A percentile compares a stretch with the other conserved stretches of the same genome.
phyloP scores from a whole-genome alignment of 2,888 invertebrate genomes.

The Cheilosia grossa region DNA sequence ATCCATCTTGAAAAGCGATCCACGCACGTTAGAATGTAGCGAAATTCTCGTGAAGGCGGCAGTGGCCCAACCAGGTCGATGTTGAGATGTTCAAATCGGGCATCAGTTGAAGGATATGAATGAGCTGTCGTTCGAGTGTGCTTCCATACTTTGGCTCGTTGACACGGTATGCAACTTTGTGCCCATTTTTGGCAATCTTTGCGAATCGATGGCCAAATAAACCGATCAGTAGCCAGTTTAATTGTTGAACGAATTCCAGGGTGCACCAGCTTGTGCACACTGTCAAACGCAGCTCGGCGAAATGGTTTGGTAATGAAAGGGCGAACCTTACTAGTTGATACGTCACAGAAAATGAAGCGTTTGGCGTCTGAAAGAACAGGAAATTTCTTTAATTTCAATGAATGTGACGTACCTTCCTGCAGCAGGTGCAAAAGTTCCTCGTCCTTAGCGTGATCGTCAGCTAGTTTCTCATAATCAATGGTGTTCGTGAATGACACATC shows the following conservation, averaged over 20 bases:
- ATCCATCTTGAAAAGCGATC: constrained; percentile 74
- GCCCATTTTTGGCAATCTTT: background rate
- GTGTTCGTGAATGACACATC: constrained; percentile 31
- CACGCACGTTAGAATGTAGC: constrained; percentile 78
- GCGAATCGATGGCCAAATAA: too few species aligned
- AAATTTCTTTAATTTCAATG: constrained; percentile 12
- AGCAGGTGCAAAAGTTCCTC: constrained; percentile 21
- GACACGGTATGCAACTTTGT: constrained; percentile 6
- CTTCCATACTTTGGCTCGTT: constrained; percentile 24
- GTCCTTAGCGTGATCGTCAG: constrained; percentile 10
- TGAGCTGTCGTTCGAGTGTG: constrained; percentile 5
- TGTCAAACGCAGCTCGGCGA: constrained; percentile 11
- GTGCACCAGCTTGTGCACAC: constrained; percentile 29
- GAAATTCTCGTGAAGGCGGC: constrained; percentile 76
- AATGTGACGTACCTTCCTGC: constrained; percentile 8
- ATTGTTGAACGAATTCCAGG: constrained; percentile 18
- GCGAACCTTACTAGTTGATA: constrained; percentile 3
- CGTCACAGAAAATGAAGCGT: constrained; percentile 7
- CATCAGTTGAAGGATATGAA: background rate
- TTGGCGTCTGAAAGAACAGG: constrained; percentile 18
- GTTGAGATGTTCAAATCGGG: constrained; percentile 79
- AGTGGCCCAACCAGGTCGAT: constrained; percentile 82
- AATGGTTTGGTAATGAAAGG: constrained; percentile 20
- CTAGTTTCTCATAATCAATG: constrained; percentile 17
- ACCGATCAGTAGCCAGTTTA: constrained; percentile 1